These are phyloP conservation scores for Desoria tigrina DNA, from an alignment of 2,888 invertebrate genomes.

Conservation along the genomic window DNA sequence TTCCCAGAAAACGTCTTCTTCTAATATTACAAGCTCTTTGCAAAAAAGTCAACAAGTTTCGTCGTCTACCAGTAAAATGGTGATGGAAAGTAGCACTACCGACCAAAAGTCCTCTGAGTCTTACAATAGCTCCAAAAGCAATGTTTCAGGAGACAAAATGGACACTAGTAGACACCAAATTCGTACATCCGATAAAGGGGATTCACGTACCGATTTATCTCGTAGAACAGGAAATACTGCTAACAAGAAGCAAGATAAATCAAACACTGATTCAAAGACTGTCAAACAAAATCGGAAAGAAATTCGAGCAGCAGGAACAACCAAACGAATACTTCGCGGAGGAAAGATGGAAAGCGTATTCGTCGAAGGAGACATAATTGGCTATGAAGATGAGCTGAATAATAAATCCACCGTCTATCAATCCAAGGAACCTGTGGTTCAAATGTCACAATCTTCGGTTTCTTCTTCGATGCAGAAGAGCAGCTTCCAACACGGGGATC, in stretches of 20 bases:
- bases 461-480: slow-evolving; percentile 13
- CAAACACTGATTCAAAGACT: too few relatives aligned
- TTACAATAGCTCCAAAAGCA: not conserved
- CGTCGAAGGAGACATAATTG: slow-evolving; percentile 32
- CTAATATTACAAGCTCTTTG: not conserved
- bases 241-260: too few relatives aligned
- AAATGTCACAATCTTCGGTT: not conserved
- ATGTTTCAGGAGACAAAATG: not conserved
- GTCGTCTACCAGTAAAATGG: too few relatives aligned
- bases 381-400: slow-evolving; percentile 28
- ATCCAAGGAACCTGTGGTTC: not conserved
- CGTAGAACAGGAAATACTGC: too few relatives aligned
- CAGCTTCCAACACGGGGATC: not conserved
- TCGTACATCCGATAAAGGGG: too few relatives aligned
- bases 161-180: not conserved
- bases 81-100: not conserved
- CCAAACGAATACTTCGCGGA: slow-evolving; percentile 43
- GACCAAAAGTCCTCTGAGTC: too few relatives aligned
- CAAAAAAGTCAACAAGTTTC: too few relatives aligned
- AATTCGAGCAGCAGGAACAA: slow-evolving; percentile 23
- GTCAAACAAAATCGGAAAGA: slow-evolving; percentile 21
- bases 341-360: slow-evolving; percentile 44
- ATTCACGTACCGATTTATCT: too few relatives aligned
- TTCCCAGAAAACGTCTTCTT: not conserved
- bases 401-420: slow-evolving; percentile 9